phyloP scores from a whole-genome alignment of 2,888 invertebrate species.

The Pycnomerus fuliginosus region DNA sequence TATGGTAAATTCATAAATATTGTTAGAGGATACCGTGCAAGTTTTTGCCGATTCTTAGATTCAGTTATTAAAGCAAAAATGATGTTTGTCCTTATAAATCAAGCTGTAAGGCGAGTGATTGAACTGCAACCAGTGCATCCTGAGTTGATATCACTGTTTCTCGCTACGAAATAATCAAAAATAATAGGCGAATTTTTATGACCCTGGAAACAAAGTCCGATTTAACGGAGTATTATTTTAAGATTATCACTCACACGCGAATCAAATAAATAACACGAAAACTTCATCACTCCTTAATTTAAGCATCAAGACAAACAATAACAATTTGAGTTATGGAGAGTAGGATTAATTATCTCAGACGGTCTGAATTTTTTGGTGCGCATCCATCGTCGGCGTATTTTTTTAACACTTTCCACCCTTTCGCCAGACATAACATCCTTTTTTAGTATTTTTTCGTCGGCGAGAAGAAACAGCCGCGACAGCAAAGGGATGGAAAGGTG shows the following conservation, averaged over 20 bases:
- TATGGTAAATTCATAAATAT: too few relatives aligned
- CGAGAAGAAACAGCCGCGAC: background rate
- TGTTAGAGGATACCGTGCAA: too few relatives aligned
- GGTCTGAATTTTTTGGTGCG: too few relatives aligned
- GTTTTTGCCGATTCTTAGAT: too few relatives aligned
- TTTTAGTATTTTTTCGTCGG: conserved; percentile 2
- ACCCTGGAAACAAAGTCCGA: conserved; percentile 5
- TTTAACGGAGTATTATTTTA: conserved; percentile 2
- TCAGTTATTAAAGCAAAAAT: too few relatives aligned
- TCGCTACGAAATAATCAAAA: too few relatives aligned
- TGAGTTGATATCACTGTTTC: too few relatives aligned
- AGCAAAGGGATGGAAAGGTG: background rate
- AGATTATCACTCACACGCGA: conserved; percentile 4
- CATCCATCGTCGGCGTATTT: too few relatives aligned
- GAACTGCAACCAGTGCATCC: too few relatives aligned
- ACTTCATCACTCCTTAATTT: conserved; percentile 4
- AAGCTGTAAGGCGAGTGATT: too few relatives aligned
- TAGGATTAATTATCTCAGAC: background rate
- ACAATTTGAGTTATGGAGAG: conserved; percentile 4
- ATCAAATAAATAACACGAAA: background rate
- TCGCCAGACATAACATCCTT: conserved; percentile 23
- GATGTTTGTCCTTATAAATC: too few relatives aligned
- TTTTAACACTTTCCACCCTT: conserved; percentile 22
- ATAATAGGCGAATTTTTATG: conserved; percentile 2
- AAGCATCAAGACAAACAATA: conserved; percentile 2